phyloP scores from a whole-genome alignment of 2,113 vertebrate genomes.

The Chloropsis cyanopogon region DNA sequence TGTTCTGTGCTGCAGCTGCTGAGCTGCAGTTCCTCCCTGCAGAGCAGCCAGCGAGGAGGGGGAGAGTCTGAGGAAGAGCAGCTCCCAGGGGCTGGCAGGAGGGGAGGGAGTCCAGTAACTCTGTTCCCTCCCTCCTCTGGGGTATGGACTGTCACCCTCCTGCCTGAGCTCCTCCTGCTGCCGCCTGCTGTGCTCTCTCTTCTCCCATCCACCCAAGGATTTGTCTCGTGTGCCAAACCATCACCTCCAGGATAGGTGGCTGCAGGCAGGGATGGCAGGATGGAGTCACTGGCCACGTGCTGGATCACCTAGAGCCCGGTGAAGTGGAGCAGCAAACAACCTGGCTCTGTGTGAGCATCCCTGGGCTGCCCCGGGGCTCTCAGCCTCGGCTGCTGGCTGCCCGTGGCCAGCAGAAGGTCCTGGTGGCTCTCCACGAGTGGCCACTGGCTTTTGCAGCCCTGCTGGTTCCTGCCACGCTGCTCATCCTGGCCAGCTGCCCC shows the following conservation, averaged over 20 bases:
- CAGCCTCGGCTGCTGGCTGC: not conserved
- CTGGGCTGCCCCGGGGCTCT: not conserved
- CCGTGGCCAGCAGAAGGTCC: not conserved
- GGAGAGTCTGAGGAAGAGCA: not conserved
- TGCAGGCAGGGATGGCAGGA: not conserved
- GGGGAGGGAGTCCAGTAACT: not conserved
- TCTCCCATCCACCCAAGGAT: not conserved
- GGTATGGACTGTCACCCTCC: not conserved
- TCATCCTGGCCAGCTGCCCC: not conserved
- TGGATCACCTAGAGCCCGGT: not conserved
- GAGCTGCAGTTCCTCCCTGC: not conserved
- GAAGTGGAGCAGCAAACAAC: not conserved
- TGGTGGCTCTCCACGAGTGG: not conserved
- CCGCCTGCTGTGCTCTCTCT: not conserved
- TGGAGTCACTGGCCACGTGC: accelerated
- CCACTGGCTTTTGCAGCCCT: not conserved
- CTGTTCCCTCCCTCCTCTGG: not conserved
- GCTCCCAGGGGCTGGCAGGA: not conserved
- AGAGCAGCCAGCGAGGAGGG: not conserved
- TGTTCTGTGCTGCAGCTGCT: not conserved
- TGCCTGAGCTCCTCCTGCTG: not conserved
- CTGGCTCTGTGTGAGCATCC: not conserved
- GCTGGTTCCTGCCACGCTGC: not conserved
- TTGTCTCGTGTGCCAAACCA: accelerated
- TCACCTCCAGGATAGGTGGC: not conserved